Evolutionary conservation across 1,140 invertebrate species (phyloP), one percentile per base, ranked within the genome.

Genomic region (Drosophila sp.): DNA sequence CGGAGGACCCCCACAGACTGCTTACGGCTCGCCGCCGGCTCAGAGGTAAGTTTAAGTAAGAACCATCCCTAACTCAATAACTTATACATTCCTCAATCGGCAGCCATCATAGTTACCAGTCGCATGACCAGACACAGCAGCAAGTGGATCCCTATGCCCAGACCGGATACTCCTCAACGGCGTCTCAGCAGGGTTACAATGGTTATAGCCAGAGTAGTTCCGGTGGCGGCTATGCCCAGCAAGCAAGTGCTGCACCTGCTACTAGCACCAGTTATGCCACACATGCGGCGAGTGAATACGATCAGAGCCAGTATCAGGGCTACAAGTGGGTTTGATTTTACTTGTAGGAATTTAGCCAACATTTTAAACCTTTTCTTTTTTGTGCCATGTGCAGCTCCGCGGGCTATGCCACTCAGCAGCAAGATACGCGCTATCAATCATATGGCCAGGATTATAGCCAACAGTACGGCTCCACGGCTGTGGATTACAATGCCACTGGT

Each of bases 371-470:
- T 29, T 38, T 2, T 2, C n/a, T 60, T 44, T 67, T 62, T 56
- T 4, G 23, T 60, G 7, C 8, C 11, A 56, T 32, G 1, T 38
- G 66, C 68, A 92, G 91, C 41, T 85, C 91, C 5, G 74, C 90
- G 25, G 80, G 81, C 3, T 92, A 92, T 72, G 75, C 81, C 27
- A 60, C 85, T 8, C 91, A 90, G 58, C 89, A 79, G 63, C 89
- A 79, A 62, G 91, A 92, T 65, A 90, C 91, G 10, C 80, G 91
- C 6, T 92, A 92, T 76, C 90, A 83, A 62, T 76, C 76, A 17
- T 92, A 92, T 56, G 73, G 90, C 17, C 91, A 92, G 55, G 91
- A 92, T 64, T 92, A 92, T 60, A 92, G 85, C 38, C 91, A 92
- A 55, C 85, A 91, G 47, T 92, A 92, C 44, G 91, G 91, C 4